phyloP scores from a whole-genome alignment of 2,797 vertebrate species.

The Halcyon chelicuti region DNA sequence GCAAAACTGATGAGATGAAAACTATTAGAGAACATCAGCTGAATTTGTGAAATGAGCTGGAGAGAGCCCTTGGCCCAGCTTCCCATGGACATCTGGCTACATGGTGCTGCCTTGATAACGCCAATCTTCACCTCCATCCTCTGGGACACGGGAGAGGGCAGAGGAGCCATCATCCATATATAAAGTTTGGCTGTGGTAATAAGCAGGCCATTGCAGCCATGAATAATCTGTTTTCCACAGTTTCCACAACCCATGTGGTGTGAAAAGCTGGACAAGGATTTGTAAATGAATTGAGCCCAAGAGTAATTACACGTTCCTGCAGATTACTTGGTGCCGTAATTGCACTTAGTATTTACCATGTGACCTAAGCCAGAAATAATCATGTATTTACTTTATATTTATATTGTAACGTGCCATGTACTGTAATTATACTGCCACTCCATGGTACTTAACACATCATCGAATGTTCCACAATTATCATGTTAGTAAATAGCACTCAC shows the following conservation, averaged over 20 bases:
- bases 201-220: background rate
- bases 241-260: conserved; percentile 24
- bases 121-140: conserved; percentile 11
- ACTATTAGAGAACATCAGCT: background rate
- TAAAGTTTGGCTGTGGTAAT: background rate
- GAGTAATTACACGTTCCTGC: conserved; percentile 74
- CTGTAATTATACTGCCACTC: conserved; percentile 78
- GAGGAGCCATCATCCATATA: background rate
- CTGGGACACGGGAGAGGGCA: background rate
- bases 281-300: conserved; percentile 74
- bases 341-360: conserved; percentile 75
- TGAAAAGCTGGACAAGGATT: conserved; percentile 70
- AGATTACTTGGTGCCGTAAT: conserved; percentile 73
- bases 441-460: conserved; percentile 77
- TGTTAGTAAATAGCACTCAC: conserved; percentile 75
- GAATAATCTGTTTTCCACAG: conserved; percentile 54
- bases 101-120: background rate
- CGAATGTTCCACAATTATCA: conserved; percentile 75
- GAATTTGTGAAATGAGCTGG: background rate
- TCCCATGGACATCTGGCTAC: background rate
- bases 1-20: background rate
- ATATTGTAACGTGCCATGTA: conserved; percentile 76
- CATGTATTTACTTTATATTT: conserved; percentile 79
- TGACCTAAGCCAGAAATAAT: conserved; percentile 76
- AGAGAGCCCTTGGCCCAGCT: background rate